These are phyloP conservation scores for Melanotaenia trifasciata DNA, from an alignment of 2,797 vertebrate genomes.

Conservation along the genomic window DNA sequence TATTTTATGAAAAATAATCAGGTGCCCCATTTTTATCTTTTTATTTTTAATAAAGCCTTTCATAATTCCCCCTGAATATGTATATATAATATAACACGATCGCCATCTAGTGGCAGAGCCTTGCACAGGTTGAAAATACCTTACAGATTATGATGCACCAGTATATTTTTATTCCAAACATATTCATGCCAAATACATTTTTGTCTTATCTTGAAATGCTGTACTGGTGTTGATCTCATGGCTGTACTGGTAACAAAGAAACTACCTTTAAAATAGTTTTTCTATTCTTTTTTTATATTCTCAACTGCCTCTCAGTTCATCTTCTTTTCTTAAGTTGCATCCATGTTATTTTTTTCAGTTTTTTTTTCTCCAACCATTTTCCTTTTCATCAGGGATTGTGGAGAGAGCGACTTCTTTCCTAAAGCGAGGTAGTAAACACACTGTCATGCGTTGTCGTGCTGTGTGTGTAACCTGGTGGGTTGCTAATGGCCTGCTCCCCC, in stretches of 20 bases:
- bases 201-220: neutral
- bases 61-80: too few species aligned
- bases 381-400: slow-evolving; percentile 90
- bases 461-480: slow-evolving; percentile 74
- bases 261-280: neutral
- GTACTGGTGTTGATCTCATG: slow-evolving; percentile 1
- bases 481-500: slow-evolving; percentile 49
- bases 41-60: too few species aligned
- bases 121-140: neutral
- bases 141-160: neutral
- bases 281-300: slow-evolving; percentile 17
- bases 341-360: slow-evolving; percentile 75
- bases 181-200: neutral
- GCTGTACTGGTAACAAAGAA: slow-evolving; percentile 1
- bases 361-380: slow-evolving; percentile 82
- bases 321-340: slow-evolving; percentile 58
- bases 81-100: slow-evolving; percentile 7
- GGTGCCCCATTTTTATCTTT: neutral
- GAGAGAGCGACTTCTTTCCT: slow-evolving; percentile 91
- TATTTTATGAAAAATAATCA: too few species aligned
- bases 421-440: slow-evolving; percentile 92
- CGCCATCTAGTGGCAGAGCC: slow-evolving; percentile 64
- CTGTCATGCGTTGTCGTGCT: slow-evolving; percentile 79
- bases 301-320: slow-evolving; percentile 54
- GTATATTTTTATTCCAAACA: neutral